Base-by-base conservation (phyloP, 2,888 invertebrate genomes). In the Lissocephala sabroskyi region DNA sequence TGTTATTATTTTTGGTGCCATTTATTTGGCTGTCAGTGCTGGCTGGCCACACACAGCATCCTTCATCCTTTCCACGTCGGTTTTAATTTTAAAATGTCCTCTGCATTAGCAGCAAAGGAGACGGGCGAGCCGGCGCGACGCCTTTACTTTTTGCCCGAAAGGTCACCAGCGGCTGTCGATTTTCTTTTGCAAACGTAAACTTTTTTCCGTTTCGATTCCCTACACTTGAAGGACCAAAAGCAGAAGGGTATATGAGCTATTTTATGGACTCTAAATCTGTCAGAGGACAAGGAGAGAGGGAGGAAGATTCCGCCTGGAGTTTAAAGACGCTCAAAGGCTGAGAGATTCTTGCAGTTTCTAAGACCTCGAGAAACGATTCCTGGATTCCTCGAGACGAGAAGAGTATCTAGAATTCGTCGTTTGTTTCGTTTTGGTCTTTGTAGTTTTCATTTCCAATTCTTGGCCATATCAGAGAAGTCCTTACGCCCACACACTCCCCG, bases 11-110 rank as follows among this genome's bases (percentile, higher is more conserved):
- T 78, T 75, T 74, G 67, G 65, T 79, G 59, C 68, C 73, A 76
- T 79, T 76, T 76, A 78, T 79, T 79, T 76, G n/a, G 73, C 76
- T 78, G 79, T 79, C 76, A 79, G 76, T 79, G 79, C 64, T 73
- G 56, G 56, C 71, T 56, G 14, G 37, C 40, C 18, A 45, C 32
- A 36, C 18, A 28, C 23, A 17, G 29, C 29, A 19, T 36, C 37
- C 46, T 45, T 52, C 49, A 52, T 39, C 36, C 30, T 47, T 51
- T 48, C 48, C 48, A 56, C 74, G 59, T 65, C 65, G 62, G 70
- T 71, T 77, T 77, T 79, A 78, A 77, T 77, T 77, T 79, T 77
- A 77, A 77, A 77, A 79, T 73, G 76, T 75, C 66, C 55, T 45
- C 49, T 51, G 36, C 46, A 56, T 32, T 29, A 56, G 45, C n/a